These are phyloP conservation scores for Rattus rattus DNA, from an alignment of 2,113 vertebrate species.

Conservation along the genomic window DNA sequence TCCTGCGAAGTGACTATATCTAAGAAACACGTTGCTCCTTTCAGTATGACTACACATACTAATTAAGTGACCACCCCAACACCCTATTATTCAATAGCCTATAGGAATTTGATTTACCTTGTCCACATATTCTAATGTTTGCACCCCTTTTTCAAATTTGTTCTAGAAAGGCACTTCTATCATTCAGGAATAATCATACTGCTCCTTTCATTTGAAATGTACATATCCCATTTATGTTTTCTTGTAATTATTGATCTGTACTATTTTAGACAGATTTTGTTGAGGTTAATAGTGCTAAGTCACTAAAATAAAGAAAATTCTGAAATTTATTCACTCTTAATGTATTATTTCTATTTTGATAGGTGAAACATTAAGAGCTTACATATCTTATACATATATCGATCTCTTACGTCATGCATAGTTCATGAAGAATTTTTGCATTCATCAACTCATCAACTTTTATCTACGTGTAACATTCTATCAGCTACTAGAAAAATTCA, in stretches of 20 bases:
- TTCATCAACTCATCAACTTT: background rate
- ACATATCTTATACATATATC: background rate
- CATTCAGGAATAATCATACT: background rate
- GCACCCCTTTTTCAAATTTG: background rate
- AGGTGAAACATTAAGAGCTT: background rate
- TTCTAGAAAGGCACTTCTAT: background rate
- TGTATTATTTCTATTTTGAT: slow-evolving; percentile 50
- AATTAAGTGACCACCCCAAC: background rate
- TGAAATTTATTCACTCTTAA: background rate
- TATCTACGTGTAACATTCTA: background rate
- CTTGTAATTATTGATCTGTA: background rate
- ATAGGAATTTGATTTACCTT: background rate
- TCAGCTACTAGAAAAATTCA: slow-evolving; percentile 29
- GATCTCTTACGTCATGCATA: background rate
- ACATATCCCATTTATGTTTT: background rate
- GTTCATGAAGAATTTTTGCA: slow-evolving; percentile 21
- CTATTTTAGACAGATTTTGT: background rate
- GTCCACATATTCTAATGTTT: slow-evolving; percentile 19
- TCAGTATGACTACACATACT: background rate
- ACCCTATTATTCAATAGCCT: background rate
- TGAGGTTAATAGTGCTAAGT: background rate
- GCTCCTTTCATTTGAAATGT: background rate
- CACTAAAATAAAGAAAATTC: background rate
- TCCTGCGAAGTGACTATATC: background rate
- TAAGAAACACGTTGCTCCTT: background rate